phyloP scores from a whole-genome alignment of 2,797 vertebrate genomes.

The Synanceia verrucosa region DNA sequence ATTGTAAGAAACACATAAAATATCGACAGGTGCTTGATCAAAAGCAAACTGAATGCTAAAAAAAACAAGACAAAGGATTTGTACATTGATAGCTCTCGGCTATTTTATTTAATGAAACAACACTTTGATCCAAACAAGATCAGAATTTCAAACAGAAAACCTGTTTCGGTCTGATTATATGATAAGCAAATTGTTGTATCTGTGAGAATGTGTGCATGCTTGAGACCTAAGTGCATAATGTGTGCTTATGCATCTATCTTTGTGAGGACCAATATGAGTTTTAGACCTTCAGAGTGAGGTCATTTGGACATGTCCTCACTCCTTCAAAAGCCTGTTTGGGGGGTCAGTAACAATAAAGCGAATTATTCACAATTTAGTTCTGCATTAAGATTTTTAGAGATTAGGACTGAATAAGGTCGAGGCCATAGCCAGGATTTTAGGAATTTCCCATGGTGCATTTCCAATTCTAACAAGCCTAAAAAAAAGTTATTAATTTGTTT shows the following conservation, averaged over 20 bases:
- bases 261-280: background rate
- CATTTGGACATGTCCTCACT: background rate
- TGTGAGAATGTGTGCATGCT: background rate
- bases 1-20: background rate
- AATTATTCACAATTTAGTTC: too few species aligned
- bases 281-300: background rate
- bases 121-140: background rate
- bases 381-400: too few species aligned
- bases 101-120: background rate
- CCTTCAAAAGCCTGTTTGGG: background rate
- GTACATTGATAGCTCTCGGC: background rate
- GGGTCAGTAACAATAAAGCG: too few species aligned
- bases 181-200: background rate
- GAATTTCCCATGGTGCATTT: too few species aligned
- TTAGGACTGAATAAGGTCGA: too few species aligned
- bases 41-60: background rate
- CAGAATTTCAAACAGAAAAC: background rate
- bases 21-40: background rate
- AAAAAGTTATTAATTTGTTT: too few species aligned
- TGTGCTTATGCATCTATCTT: background rate
- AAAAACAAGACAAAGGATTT: background rate
- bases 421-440: too few species aligned
- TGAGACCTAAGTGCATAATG: too few species aligned
- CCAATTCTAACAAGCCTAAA: too few species aligned
- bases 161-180: background rate